These are phyloP conservation scores for Poeciliopsis gracilis DNA, from an alignment of 2,797 vertebrate species.

Conservation along the genomic window DNA sequence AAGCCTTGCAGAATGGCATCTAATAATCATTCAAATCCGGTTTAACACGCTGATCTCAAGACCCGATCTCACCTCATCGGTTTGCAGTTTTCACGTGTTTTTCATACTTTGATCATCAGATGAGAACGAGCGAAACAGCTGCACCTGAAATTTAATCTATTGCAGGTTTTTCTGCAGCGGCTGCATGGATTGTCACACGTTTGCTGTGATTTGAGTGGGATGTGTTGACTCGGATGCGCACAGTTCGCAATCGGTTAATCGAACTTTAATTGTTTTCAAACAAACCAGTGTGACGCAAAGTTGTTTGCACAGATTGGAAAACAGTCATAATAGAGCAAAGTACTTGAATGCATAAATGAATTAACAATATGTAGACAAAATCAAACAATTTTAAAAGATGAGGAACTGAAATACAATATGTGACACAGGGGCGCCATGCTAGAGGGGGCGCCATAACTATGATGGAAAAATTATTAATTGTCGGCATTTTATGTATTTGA, in stretches of 20 bases:
- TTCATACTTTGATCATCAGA: background rate
- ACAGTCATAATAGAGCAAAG: background rate
- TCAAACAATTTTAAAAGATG: background rate
- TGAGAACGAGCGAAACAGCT: background rate
- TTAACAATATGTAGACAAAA: background rate
- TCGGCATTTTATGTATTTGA: too few species aligned
- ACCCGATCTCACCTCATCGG: background rate
- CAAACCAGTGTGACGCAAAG: background rate
- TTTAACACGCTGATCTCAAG: background rate
- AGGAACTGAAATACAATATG: background rate
- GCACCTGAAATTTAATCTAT: background rate
- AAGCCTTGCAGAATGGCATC: slow-evolving; percentile 34
- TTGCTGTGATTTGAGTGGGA: slow-evolving; percentile 15
- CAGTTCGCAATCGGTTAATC: background rate
- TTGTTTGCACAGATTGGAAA: background rate
- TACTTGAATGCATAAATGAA: background rate
- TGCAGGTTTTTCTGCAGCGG: slow-evolving; percentile 3
- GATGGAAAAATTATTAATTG: too few species aligned
- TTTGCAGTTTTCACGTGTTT: background rate
- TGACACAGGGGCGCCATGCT: too few species aligned
- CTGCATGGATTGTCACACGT: slow-evolving; percentile 29
- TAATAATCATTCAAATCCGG: background rate
- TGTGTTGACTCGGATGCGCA: background rate
- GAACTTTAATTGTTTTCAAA: background rate
- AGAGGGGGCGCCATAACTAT: background rate